Percentiles rank a stretch among this genome's conserved stretches.
Conservation (phyloP, 2,888 invertebrate genomes). For the Lampropteryx suffumata region DNA sequence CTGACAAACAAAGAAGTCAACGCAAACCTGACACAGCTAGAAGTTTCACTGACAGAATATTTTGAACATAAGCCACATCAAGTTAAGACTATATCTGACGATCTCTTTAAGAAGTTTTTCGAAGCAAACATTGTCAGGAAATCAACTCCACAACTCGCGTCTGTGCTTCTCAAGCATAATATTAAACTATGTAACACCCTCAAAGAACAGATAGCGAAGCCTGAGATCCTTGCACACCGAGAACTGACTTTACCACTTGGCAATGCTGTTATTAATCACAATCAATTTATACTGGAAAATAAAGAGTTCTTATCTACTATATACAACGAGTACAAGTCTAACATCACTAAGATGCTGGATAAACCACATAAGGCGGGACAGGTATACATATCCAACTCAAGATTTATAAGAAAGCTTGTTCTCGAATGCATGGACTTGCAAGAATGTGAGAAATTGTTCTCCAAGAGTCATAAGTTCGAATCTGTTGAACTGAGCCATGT, state of each 20-base stretch:
- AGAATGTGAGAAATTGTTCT: conserved; percentile 80
- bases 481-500: conserved; percentile 82
- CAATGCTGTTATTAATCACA: conserved; percentile 69
- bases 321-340: conserved; percentile 83
- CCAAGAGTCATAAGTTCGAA: conserved; percentile 86
- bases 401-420: conserved; percentile 83
- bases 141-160: conserved; percentile 81
- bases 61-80: conserved; percentile 84
- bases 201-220: conserved; percentile 65
- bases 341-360: conserved; percentile 84
- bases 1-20: conserved; percentile 63
- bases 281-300: conserved; percentile 61
- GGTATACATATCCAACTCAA: conserved; percentile 83
- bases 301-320: conserved; percentile 76
- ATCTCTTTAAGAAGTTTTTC: conserved; percentile 81
- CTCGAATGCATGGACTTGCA: conserved; percentile 82
- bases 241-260: conserved; percentile 85
- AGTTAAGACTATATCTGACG: conserved; percentile 71
- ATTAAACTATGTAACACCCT: conserved; percentile 70
- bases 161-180: conserved; percentile 82
- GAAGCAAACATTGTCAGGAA: conserved; percentile 77
- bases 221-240: conserved; percentile 80
- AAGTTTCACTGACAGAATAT: conserved; percentile 80
- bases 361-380: conserved; percentile 88
- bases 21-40: conserved; percentile 78